Percentiles rank a stretch among this genome's conserved stretches.
Conservation (phyloP, 2,888 invertebrate species). For the Chloromyia formosa region DNA sequence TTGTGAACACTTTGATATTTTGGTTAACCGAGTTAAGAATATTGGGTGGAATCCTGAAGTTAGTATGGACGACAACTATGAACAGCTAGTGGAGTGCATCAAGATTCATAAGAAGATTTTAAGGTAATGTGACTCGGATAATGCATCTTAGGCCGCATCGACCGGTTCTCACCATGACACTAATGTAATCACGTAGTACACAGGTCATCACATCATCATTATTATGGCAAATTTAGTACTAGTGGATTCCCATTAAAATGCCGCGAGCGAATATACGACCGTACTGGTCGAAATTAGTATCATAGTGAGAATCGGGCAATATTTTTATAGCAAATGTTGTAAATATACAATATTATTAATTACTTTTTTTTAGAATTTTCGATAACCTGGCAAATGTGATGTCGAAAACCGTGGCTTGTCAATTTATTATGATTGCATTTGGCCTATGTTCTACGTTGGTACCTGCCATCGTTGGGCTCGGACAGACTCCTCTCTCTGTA, state of each 20-base stretch:
- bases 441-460: not conserved
- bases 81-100: slow-evolving; percentile 16
- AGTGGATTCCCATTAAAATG: too few relatives aligned
- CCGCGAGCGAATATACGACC: too few relatives aligned
- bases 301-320: too few relatives aligned
- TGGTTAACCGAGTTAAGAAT: not conserved
- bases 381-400: not conserved
- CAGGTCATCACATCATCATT: too few relatives aligned
- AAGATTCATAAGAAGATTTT: slow-evolving; percentile 2
- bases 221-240: too few relatives aligned
- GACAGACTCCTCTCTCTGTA: not conserved
- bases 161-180: too few relatives aligned
- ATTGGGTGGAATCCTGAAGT: not conserved
- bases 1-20: slow-evolving; percentile 11
- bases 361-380: slow-evolving; percentile 23
- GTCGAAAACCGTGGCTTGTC: slow-evolving; percentile 13
- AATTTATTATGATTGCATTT: slow-evolving; percentile 15
- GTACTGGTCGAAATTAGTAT: too few relatives aligned
- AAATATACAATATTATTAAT: too few relatives aligned
- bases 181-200: too few relatives aligned
- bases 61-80: not conserved
- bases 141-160: too few relatives aligned
- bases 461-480: not conserved
- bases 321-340: too few relatives aligned
- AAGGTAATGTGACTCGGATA: not conserved